Conservation (phyloP, 2,113 vertebrate genomes). For the Narcine bancroftii region DNA sequence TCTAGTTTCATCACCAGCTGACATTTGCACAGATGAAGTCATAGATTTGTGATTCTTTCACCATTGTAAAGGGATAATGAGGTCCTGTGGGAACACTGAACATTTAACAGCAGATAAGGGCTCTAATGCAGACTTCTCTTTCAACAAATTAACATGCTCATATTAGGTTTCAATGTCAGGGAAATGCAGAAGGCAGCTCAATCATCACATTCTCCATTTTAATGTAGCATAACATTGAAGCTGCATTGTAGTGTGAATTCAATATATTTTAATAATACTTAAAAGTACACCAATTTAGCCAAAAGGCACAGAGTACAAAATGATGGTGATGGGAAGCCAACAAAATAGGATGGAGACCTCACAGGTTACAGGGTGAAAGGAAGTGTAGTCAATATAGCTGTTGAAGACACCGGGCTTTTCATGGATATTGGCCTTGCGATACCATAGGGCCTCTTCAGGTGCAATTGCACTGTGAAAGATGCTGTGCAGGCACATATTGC, state of each 20-base stretch:
- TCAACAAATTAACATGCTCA: neutral
- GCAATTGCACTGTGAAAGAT: too few relatives aligned
- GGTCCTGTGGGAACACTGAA: neutral
- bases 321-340: too few relatives aligned
- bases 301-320: neutral
- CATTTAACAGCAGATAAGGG: neutral
- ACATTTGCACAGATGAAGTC: conserved; percentile 26
- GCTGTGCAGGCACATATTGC: too few relatives aligned
- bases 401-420: too few relatives aligned
- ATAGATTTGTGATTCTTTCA: conserved; percentile 25
- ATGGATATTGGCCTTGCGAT: too few relatives aligned
- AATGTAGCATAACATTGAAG: neutral
- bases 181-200: neutral
- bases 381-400: too few relatives aligned
- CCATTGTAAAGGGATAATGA: conserved; percentile 15
- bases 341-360: too few relatives aligned
- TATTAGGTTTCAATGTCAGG: neutral
- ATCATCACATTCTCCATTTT: neutral
- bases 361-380: too few relatives aligned
- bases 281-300: neutral
- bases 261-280: neutral
- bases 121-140: neutral
- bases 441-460: too few relatives aligned
- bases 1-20: neutral
- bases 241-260: neutral